phyloP scores from a whole-genome alignment of 2,113 vertebrate genomes.

The Oreochromis spilurus region DNA sequence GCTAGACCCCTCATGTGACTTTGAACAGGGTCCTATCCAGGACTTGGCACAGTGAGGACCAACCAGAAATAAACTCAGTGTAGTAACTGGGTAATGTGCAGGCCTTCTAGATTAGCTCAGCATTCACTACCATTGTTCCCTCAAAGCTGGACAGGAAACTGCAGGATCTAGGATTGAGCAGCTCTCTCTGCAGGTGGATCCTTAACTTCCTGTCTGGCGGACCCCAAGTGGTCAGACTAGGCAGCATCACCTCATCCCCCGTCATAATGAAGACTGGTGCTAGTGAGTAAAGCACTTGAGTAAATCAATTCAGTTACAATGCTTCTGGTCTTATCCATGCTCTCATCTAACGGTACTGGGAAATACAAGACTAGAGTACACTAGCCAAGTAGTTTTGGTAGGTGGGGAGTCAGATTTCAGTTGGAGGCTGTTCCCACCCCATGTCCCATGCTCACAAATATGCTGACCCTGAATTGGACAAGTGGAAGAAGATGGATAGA shows the following conservation, averaged over 20 bases:
- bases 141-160: too few species aligned
- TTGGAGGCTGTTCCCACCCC: not conserved
- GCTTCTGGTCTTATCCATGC: not conserved
- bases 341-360: not conserved
- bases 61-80: not conserved
- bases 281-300: not conserved
- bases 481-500: not conserved
- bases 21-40: not conserved
- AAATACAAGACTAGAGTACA: not conserved
- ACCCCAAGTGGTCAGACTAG: too few species aligned
- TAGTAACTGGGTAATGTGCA: not conserved
- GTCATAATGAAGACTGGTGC: too few species aligned
- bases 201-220: too few species aligned
- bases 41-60: rapidly evolving
- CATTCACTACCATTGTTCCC: too few species aligned
- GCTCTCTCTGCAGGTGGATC: too few species aligned
- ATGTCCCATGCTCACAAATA: not conserved
- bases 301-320: not conserved
- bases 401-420: not conserved
- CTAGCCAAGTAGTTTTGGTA: not conserved
- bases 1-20: not conserved
- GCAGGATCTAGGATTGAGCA: too few species aligned
- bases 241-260: too few species aligned
- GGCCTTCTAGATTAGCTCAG: not conserved
- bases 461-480: not conserved